Base-by-base conservation (phyloP, 2,113 vertebrate genomes). In the Seriola dumerili region DNA sequence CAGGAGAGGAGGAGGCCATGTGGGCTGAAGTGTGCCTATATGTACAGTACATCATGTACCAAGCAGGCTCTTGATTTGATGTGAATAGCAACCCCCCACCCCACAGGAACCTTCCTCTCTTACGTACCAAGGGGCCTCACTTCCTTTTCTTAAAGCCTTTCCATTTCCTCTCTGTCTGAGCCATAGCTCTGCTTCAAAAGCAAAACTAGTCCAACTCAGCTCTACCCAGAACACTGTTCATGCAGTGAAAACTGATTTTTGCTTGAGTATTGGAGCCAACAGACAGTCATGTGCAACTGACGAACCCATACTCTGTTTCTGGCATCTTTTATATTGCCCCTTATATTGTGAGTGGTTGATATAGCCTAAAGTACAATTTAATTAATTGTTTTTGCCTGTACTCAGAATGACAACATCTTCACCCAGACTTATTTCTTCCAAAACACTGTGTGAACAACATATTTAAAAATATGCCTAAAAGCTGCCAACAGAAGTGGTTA, bases 101-200 rank as follows among this genome's bases (percentile, higher is more conserved):
- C 74, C 54, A 69, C 65, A 88, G 88, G 81, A 94, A 91, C 84
- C 81, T 93, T 90, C 85, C 90, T 85, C 80, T 88, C 12, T 38
- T 87, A 65, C 57, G 71, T 78, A 78, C 78, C 19, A 44, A 89
- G 92, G 88, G 93, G 90, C 90, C 90, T 86, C 89, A 85, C 85
- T 90, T 93, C 93, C 92, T 91, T 84, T 88, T 90, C 83, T 86
- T 19, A 84, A 85, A 87, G 82, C 88, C 85, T 85, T 91, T 90
- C 90, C 90, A 92, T 92, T 93, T 94, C 92, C 91, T 87, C 68
- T 90, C 82, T 81, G 83, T 91, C 83, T 93, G 80, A 87, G 70
- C 72, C 40, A 29, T 58, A 68, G 78, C 65, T 69, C 57, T 38
- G 71, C 77, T 81, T 72, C 36, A 50, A 81, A 78, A 83, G 76